Conservation (phyloP, 2,797 vertebrate genomes). For the Chrosomus eos region DNA sequence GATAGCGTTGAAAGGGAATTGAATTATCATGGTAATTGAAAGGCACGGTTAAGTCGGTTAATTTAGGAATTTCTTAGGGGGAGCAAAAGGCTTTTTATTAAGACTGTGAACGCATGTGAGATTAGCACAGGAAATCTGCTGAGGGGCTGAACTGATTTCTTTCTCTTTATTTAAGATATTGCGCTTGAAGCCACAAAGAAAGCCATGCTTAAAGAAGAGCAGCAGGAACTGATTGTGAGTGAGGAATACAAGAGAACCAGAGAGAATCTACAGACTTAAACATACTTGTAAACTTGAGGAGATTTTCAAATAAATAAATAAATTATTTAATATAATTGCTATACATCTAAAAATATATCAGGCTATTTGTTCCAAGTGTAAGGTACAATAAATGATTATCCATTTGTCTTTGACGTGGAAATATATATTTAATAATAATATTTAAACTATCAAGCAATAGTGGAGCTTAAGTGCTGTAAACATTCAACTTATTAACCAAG, state of each 20-base stretch:
- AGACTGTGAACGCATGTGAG: neutral
- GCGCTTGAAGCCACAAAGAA: neutral
- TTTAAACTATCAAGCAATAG: too few species aligned
- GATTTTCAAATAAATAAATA: neutral
- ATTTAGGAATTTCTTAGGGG: neutral
- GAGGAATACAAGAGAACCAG: neutral
- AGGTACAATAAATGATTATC: neutral
- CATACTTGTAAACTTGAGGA: neutral
- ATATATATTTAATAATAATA: neutral
- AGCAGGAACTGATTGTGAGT: neutral
- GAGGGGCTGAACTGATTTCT: constrained; percentile 9
- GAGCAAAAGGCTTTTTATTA: neutral
- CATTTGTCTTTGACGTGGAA: neutral
- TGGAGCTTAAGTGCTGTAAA: too few species aligned
- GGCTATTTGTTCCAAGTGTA: neutral
- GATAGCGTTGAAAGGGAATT: neutral
- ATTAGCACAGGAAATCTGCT: neutral
- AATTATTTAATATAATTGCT: neutral
- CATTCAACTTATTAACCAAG: too few species aligned
- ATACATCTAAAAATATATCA: neutral
- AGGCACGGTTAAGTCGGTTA: neutral
- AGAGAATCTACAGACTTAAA: neutral
- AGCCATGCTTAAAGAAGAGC: neutral
- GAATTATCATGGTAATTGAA: neutral
- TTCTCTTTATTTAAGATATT: neutral